These are phyloP conservation scores for Capricornis sumatraensis DNA, from an alignment of 2,113 vertebrate species.

Conservation along the genomic window DNA sequence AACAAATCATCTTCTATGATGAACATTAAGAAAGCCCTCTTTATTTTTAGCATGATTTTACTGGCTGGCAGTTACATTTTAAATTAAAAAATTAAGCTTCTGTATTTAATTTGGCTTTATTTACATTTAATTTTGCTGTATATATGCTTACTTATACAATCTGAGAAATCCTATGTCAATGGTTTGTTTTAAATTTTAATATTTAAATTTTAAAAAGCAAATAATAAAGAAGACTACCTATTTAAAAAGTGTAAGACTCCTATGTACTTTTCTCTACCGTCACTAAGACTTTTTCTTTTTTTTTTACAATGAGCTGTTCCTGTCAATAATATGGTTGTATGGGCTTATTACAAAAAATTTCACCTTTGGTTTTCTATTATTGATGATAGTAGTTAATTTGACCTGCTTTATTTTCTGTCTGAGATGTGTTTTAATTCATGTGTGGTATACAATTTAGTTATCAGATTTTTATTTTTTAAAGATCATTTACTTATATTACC, in stretches of 20 bases:
- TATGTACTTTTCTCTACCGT: background rate
- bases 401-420: slow-evolving; percentile 29
- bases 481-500: background rate
- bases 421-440: background rate
- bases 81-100: slow-evolving; percentile 41
- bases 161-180: background rate
- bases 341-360: background rate
- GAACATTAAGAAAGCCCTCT: slow-evolving; percentile 31
- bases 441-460: slow-evolving; percentile 12
- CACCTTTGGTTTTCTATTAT: slow-evolving; percentile 9
- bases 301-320: background rate
- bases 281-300: background rate
- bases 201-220: slow-evolving; percentile 23
- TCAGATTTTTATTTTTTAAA: slow-evolving; percentile 22
- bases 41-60: slow-evolving; percentile 23
- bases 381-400: background rate
- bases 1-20: slow-evolving; percentile 19
- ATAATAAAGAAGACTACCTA: background rate
- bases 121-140: background rate
- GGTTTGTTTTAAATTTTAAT: slow-evolving; percentile 23
- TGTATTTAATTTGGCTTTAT: background rate
- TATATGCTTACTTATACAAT: background rate
- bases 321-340: background rate
- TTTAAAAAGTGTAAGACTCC: slow-evolving; percentile 22
- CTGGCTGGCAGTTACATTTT: slow-evolving; percentile 31